phyloP scores from a whole-genome alignment of 2,113 vertebrate species.

The Strix aluco region DNA sequence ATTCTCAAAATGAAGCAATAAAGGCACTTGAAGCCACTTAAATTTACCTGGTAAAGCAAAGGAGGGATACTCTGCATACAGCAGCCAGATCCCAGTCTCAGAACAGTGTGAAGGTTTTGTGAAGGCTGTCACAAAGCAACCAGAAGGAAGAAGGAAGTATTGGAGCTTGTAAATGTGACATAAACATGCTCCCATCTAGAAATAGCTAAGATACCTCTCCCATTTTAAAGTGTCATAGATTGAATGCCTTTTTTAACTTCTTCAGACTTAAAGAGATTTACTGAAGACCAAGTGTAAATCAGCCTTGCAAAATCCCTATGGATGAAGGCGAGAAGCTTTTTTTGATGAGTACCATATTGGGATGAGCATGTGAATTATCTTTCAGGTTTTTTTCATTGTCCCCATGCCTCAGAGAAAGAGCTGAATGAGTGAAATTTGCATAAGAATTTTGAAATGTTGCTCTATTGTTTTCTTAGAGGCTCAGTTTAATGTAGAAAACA shows the following conservation, averaged over 20 bases:
- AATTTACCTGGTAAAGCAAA: background rate
- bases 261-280: background rate
- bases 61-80: rapidly evolving
- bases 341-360: background rate
- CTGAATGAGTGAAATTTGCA: slow-evolving; percentile 28
- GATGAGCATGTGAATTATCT: background rate
- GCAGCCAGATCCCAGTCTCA: background rate
- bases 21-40: background rate
- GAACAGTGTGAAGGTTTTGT: background rate
- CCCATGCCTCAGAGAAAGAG: background rate
- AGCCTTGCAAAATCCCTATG: background rate
- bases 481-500: slow-evolving; percentile 36
- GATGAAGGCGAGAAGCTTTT: background rate
- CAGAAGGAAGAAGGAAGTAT: background rate
- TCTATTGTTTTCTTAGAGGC: slow-evolving; percentile 41
- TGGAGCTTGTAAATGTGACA: background rate
- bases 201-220: background rate
- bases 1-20: background rate
- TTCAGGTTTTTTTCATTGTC: background rate
- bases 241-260: background rate
- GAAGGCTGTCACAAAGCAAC: background rate
- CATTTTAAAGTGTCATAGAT: background rate
- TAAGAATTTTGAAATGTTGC: slow-evolving; percentile 29
- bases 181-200: background rate
- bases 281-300: background rate